Evolutionary conservation across 2,888 invertebrate species (phyloP).

Genomic region (Luperina testacea): DNA sequence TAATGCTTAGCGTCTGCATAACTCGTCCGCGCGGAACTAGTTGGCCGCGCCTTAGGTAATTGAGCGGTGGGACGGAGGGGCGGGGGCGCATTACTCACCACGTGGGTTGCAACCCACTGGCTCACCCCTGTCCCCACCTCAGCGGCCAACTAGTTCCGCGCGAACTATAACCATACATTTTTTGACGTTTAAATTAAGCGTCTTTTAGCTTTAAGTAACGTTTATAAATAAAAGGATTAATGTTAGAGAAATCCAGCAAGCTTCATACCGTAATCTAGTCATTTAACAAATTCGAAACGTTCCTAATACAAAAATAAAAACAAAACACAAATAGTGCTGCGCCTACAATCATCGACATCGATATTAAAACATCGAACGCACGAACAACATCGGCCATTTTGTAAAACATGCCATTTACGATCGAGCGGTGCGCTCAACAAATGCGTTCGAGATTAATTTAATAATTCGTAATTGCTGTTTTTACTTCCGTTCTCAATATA

Average conservation of each 20-base stretch:
- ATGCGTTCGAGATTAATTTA: conserved; percentile 78
- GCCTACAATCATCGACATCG: conserved; percentile 55
- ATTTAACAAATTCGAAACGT: not conserved
- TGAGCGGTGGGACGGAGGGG: too few relatives aligned
- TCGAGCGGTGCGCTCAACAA: conserved; percentile 69
- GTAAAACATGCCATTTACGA: conserved; percentile 79
- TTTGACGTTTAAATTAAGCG: not conserved
- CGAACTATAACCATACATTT: not conserved
- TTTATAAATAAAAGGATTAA: not conserved
- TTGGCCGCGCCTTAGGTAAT: too few relatives aligned
- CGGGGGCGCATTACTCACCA: too few relatives aligned
- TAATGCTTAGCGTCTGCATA: too few relatives aligned
- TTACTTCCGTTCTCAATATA: conserved; percentile 77
- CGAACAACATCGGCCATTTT: conserved; percentile 67
- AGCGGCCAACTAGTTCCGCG: too few relatives aligned
- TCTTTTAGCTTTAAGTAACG: not conserved
- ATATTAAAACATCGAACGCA: conserved; percentile 62
- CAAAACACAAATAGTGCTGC: conserved; percentile 49
- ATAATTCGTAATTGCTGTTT: conserved; percentile 82
- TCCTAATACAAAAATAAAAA: not conserved
- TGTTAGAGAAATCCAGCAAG: not conserved
- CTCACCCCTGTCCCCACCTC: too few relatives aligned
- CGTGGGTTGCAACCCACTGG: too few relatives aligned
- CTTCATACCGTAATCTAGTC: not conserved
- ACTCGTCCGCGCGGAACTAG: too few relatives aligned